Percentiles rank a stretch among this genome's conserved stretches.
Conservation (phyloP, 2,888 invertebrate genomes). For the Smittia aterrima region DNA sequence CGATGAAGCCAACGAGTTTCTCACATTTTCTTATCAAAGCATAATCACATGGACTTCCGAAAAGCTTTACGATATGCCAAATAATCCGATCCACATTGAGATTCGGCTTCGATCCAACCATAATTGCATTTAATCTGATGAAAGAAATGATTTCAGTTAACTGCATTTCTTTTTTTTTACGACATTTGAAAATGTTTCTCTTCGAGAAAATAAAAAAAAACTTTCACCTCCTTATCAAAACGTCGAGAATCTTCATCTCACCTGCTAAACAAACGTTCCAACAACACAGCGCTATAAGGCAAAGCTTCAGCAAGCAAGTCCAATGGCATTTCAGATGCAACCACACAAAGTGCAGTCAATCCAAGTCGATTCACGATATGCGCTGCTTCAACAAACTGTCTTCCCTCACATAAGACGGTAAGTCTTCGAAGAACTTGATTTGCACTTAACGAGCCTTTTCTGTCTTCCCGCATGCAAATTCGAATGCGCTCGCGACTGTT, state of each 20-base stretch:
- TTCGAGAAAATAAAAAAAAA: background rate
- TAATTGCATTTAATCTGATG: slow-evolving; percentile 52
- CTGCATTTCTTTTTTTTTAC: background rate
- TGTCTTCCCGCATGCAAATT: slow-evolving; percentile 53
- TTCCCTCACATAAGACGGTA: slow-evolving; percentile 79
- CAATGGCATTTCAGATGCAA: slow-evolving; percentile 76
- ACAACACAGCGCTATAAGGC: slow-evolving; percentile 80
- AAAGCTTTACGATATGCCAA: slow-evolving; percentile 81
- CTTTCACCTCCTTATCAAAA: background rate
- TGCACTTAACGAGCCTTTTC: slow-evolving; percentile 63
- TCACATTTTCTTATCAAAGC: slow-evolving; percentile 63
- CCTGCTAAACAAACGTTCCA: slow-evolving; percentile 79
- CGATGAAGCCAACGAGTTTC: slow-evolving; percentile 60
- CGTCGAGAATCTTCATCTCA: slow-evolving; percentile 46
- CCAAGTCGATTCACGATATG: slow-evolving; percentile 77
- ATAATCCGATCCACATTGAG: slow-evolving; percentile 76
- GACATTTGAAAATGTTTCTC: background rate
- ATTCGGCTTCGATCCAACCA: slow-evolving; percentile 61
- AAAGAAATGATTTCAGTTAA: background rate
- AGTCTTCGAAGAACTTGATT: slow-evolving; percentile 67
- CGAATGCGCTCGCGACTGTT: slow-evolving; percentile 67
- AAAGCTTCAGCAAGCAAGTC: slow-evolving; percentile 85
- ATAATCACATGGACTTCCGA: slow-evolving; percentile 60
- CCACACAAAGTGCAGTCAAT: slow-evolving; percentile 73
- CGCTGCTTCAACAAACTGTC: slow-evolving; percentile 88